phyloP scores from a whole-genome alignment of 2,797 vertebrate species.

The Bryconaethiops microstoma region DNA sequence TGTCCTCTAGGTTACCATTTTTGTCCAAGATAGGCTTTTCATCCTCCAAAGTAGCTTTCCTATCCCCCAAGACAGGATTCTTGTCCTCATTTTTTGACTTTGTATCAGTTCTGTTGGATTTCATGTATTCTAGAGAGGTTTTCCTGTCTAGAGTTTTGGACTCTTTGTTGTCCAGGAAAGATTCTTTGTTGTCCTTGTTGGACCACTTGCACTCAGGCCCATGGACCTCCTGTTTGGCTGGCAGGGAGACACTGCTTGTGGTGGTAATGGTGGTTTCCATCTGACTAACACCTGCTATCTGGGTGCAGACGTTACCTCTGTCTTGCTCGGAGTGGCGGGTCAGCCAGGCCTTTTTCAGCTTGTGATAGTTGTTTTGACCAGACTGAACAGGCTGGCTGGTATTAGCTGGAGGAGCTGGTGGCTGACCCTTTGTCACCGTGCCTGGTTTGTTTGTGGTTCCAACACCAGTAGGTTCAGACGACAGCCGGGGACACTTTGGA shows the following conservation, averaged over 20 bases:
- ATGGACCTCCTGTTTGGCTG: slow-evolving; percentile 45
- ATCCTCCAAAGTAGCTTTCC: slow-evolving; percentile 23
- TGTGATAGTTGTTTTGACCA: slow-evolving; percentile 92
- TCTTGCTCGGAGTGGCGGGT: slow-evolving; percentile 98
- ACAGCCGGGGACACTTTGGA: slow-evolving; percentile 58
- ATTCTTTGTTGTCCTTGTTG: slow-evolving; percentile 77
- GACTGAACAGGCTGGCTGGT: slow-evolving; percentile 71
- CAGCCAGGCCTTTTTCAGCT: slow-evolving; percentile 99
- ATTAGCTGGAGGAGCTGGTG: slow-evolving; percentile 3
- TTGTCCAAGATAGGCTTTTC: slow-evolving; percentile 47
- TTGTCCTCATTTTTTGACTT: slow-evolving; percentile 60
- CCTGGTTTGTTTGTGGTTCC: slow-evolving; percentile 77
- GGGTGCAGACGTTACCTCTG: slow-evolving; percentile 61
- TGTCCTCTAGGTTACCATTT: slow-evolving; percentile 45
- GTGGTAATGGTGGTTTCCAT: slow-evolving; percentile 75
- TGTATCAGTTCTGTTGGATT: slow-evolving; percentile 82
- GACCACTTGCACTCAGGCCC: slow-evolving; percentile 41
- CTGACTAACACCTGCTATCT: slow-evolving; percentile 39
- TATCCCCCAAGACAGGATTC: slow-evolving; percentile 17
- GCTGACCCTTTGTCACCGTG: slow-evolving; percentile 77
- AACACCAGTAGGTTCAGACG: slow-evolving; percentile 69
- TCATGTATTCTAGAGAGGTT: slow-evolving; percentile 68
- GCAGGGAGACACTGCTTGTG: slow-evolving; percentile 82
- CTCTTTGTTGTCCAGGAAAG: slow-evolving; percentile 49
- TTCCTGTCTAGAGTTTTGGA: slow-evolving; percentile 43